Evolutionary conservation across 2,797 vertebrate species (phyloP).

Genomic region (Pangasius larnaudii): DNA sequence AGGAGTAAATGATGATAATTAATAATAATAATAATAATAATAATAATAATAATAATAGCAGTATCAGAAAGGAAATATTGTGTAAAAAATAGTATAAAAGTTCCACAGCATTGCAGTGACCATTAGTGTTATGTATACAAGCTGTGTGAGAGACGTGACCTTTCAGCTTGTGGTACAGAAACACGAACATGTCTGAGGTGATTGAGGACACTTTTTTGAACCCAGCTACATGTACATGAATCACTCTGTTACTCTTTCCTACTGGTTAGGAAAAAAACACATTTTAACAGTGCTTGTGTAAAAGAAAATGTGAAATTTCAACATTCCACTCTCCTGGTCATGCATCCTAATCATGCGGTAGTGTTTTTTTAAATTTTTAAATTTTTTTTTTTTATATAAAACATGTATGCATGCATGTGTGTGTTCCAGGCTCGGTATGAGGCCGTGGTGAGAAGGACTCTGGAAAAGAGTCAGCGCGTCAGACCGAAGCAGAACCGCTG

Average conservation of each 20-base stretch:
- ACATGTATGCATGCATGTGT: conserved; percentile 13
- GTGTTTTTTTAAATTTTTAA: not conserved
- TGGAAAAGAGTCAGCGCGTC: conserved; percentile 88
- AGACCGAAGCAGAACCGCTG: conserved; percentile 87
- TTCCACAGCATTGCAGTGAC: not conserved
- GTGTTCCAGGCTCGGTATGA: conserved; percentile 85
- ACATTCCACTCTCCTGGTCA: too few species aligned
- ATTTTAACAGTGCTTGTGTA: not conserved
- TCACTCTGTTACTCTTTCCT: not conserved
- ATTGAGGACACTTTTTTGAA: not conserved
- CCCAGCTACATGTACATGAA: not conserved
- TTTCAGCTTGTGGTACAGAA: not conserved
- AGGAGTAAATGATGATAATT: too few species aligned
- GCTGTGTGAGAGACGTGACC: not conserved
- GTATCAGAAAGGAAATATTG: not conserved
- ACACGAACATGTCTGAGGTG: not conserved
- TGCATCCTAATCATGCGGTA: not conserved
- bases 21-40: not conserved
- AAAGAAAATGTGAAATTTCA: not conserved
- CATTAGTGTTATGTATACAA: not conserved
- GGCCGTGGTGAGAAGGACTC: conserved; percentile 89
- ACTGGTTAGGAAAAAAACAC: not conserved
- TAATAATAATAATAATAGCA: not conserved
- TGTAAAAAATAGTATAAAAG: not conserved
- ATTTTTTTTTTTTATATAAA: too few species aligned